Evolutionary conservation across 2,888 invertebrate species (phyloP).

Genomic region (Acronicta psi): DNA sequence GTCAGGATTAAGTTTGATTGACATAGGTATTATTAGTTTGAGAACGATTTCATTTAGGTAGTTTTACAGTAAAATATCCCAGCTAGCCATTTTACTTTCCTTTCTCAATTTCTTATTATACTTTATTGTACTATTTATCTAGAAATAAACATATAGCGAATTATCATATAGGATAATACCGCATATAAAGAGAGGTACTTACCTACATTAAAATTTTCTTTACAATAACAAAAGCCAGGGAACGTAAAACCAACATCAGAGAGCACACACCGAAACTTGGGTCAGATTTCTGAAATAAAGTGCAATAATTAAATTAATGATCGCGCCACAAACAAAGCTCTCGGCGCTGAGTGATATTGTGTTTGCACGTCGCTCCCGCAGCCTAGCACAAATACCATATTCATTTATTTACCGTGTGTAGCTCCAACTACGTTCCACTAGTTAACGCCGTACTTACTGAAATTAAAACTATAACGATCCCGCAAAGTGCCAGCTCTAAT

Average conservation of each 20-base stretch:
- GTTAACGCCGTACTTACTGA: constrained; percentile 70
- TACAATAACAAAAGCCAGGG: constrained; percentile 7
- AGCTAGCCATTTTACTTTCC: too few relatives aligned
- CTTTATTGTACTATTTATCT: too few relatives aligned
- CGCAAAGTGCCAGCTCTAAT: constrained; percentile 64
- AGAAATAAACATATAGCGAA: not conserved
- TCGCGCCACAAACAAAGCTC: constrained; percentile 53
- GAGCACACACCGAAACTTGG: constrained; percentile 11
- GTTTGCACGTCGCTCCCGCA: constrained; percentile 45
- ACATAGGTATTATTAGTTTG: not conserved
- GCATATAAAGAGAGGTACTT: too few relatives aligned
- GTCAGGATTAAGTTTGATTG: not conserved
- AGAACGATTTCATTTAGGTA: not conserved
- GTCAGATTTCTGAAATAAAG: constrained; percentile 36
- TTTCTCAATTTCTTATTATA: too few relatives aligned
- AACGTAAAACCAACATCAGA: constrained; percentile 8
- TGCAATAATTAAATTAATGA: constrained; percentile 64
- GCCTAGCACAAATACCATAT: constrained; percentile 47
- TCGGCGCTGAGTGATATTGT: constrained; percentile 52
- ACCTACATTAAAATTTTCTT: not conserved
- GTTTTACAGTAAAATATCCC: not conserved
- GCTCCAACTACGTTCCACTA: constrained; percentile 59
- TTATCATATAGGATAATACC: too few relatives aligned
- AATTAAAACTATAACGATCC: constrained; percentile 77
- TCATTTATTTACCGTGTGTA: constrained; percentile 65